phyloP scores from a whole-genome alignment of 2,113 vertebrate genomes.

The Psittacus erithacus region DNA sequence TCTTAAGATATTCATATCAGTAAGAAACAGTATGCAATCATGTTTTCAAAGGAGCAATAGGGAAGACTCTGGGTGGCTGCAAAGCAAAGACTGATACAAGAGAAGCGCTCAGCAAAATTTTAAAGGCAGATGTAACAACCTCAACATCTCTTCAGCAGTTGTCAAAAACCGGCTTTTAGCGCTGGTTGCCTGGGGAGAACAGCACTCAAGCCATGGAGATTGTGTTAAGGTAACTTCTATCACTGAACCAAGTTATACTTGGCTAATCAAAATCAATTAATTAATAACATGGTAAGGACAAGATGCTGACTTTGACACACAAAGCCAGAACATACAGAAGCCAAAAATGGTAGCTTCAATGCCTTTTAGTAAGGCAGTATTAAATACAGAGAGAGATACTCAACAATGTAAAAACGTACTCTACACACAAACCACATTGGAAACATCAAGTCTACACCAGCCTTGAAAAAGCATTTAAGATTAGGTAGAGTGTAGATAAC shows the following conservation, averaged over 20 bases:
- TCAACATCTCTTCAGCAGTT: neutral
- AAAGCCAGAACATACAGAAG: neutral
- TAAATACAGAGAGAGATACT: neutral
- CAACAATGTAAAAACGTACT: neutral
- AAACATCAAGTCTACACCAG: neutral
- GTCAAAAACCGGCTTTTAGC: neutral
- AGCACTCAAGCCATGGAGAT: neutral
- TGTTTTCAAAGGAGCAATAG: neutral
- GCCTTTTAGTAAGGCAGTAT: neutral
- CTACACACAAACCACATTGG: neutral
- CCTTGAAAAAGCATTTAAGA: neutral
- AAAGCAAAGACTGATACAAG: neutral
- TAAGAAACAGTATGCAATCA: neutral
- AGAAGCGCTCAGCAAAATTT: neutral
- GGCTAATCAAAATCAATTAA: neutral
- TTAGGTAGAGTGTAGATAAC: neutral
- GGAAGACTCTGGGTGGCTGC: neutral
- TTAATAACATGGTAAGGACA: neutral
- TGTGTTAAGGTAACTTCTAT: neutral
- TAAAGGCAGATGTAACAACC: neutral
- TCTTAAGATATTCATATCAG: neutral
- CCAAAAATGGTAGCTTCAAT: neutral
- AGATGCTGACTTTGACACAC: neutral
- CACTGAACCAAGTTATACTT: neutral
- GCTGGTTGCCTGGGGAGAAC: neutral